A percentile compares a stretch with the other conserved stretches of the same genome.
Conservation (phyloP, 1,140 invertebrate genomes). For the Thrips palmi region DNA sequence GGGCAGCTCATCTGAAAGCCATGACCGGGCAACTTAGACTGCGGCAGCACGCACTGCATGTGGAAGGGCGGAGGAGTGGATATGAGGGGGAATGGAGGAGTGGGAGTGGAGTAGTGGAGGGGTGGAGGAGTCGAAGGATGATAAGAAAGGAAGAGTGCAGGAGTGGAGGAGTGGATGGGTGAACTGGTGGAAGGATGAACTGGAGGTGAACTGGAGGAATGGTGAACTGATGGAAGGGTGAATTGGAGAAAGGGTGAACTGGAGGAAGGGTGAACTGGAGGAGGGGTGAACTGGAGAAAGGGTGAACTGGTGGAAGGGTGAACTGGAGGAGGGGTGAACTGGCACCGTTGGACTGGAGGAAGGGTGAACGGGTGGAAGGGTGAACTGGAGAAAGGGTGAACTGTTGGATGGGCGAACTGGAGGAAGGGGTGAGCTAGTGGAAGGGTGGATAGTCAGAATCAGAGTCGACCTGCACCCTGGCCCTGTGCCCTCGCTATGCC, state of each 20-base stretch:
- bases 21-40: too few relatives aligned
- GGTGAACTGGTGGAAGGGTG: slow-evolving; percentile 1
- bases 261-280: background rate
- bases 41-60: too few relatives aligned
- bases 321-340: background rate
- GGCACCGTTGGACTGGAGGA: slow-evolving; percentile 3
- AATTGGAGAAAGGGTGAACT: slow-evolving; percentile 16
- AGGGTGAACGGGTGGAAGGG: background rate
- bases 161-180: background rate
- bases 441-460: background rate
- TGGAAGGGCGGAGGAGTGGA: too few relatives aligned
- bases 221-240: slow-evolving; percentile 12
- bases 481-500: too few relatives aligned
- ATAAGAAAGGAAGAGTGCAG: background rate
- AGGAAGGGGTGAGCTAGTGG: slow-evolving; percentile 2
- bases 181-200: background rate
- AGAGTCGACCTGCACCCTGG: too few relatives aligned
- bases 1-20: too few relatives aligned
- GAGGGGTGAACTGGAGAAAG: background rate
- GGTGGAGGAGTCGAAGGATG: background rate
- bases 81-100: too few relatives aligned
- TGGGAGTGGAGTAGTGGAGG: too few relatives aligned
- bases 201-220: background rate
- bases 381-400: background rate
- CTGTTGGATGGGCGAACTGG: background rate